A percentile compares a stretch with the other conserved stretches of the same genome.
These are phyloP conservation scores for Homalodisca vitripennis DNA, from an alignment of 1,140 invertebrate species.

Conservation along the genomic window DNA sequence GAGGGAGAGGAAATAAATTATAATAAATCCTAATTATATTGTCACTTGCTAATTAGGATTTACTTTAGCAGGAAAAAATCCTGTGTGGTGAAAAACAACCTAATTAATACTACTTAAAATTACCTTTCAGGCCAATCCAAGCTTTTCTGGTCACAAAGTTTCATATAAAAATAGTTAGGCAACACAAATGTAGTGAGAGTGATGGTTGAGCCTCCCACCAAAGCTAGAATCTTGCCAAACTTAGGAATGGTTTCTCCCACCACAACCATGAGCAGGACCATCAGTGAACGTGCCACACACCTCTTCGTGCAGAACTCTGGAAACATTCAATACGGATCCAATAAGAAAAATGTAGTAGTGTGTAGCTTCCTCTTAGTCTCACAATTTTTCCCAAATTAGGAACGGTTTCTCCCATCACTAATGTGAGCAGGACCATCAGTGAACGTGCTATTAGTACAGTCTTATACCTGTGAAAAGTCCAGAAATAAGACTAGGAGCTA, in stretches of 20 bases:
- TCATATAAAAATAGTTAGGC: slow-evolving; percentile 67
- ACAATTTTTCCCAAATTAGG: background rate
- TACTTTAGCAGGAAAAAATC: too few relatives aligned
- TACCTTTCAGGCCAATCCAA: slow-evolving; percentile 47
- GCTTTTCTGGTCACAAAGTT: slow-evolving; percentile 50
- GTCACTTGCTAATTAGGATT: too few relatives aligned
- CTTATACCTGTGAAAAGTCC: too few relatives aligned
- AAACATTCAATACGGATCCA: too few relatives aligned
- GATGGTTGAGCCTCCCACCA: slow-evolving; percentile 70
- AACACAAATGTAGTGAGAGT: slow-evolving; percentile 66
- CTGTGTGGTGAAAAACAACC: background rate
- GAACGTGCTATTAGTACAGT: too few relatives aligned
- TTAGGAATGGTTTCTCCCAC: slow-evolving; percentile 65
- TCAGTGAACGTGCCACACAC: slow-evolving; percentile 54
- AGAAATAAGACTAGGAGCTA: too few relatives aligned
- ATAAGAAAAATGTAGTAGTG: too few relatives aligned
- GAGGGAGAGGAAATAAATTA: too few relatives aligned
- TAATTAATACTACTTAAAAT: too few relatives aligned
- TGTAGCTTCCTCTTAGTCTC: background rate
- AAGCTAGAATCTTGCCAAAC: slow-evolving; percentile 67
- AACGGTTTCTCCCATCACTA: background rate
- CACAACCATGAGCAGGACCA: slow-evolving; percentile 61
- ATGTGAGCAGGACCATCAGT: background rate
- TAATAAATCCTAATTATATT: too few relatives aligned
- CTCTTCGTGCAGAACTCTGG: slow-evolving; percentile 65